Evolutionary conservation across 2,113 vertebrate genomes (phyloP).

Genomic region (Agapornis roseicollis): DNA sequence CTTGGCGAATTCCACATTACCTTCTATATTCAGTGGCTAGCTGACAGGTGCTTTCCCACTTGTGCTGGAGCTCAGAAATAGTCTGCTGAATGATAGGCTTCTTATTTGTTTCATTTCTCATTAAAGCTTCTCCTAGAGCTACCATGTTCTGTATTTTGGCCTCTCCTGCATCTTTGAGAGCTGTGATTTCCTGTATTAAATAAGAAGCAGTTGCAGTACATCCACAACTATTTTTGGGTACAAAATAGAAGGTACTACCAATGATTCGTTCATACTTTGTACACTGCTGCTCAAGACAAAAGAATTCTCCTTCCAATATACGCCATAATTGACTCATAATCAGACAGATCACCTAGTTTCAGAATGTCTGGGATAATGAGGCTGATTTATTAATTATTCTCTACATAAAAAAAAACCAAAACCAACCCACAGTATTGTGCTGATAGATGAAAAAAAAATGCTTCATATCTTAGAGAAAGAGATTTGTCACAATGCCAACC

Average conservation of each 20-base stretch:
- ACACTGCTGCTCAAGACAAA: background rate
- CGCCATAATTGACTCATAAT: background rate
- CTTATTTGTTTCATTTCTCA: background rate
- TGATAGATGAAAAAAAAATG: background rate
- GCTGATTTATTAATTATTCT: background rate
- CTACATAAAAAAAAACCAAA: background rate
- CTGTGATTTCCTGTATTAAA: conserved; percentile 69
- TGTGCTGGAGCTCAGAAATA: conserved; percentile 58
- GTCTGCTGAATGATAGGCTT: background rate
- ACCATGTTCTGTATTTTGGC: conserved; percentile 62
- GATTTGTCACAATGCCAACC: background rate
- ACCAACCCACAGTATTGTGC: background rate
- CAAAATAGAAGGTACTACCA: background rate
- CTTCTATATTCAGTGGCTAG: conserved; percentile 60
- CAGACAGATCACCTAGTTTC: background rate
- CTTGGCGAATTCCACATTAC: conserved; percentile 45
- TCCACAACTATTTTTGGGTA: background rate
- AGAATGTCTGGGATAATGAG: background rate
- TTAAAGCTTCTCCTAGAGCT: conserved; percentile 26
- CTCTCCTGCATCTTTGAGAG: conserved; percentile 67
- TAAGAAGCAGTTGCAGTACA: background rate
- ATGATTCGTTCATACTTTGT: background rate
- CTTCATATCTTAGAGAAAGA: background rate
- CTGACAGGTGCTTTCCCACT: conserved; percentile 65
- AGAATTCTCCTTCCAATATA: background rate